phyloP scores from a whole-genome alignment of 2,888 invertebrate species.

The Onchidella celtica region DNA sequence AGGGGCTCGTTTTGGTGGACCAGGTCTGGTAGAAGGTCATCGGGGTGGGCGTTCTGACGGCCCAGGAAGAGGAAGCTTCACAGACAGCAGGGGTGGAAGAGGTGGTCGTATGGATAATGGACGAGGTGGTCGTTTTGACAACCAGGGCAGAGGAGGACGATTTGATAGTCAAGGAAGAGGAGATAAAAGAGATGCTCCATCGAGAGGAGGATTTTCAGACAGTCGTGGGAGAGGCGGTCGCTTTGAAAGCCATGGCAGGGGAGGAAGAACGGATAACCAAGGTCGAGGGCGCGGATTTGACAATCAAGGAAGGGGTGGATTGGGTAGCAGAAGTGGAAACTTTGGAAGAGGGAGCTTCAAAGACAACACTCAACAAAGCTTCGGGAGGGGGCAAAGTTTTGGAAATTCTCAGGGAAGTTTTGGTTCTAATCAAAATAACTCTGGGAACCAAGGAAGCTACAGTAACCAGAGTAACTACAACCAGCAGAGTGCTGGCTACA shows the following conservation, averaged over 20 bases:
- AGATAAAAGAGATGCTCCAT: neutral
- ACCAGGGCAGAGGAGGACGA: neutral
- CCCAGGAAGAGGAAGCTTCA: neutral
- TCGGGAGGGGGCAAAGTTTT: slow-evolving; percentile 11
- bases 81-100: neutral
- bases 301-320: neutral
- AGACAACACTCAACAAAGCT: neutral
- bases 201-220: neutral
- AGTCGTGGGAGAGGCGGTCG: slow-evolving; percentile 7
- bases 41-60: slow-evolving; percentile 12
- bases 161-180: slow-evolving; percentile 12
- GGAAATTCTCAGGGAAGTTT: slow-evolving; percentile 3
- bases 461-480: slow-evolving; percentile 19
- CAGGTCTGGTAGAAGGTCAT: neutral
- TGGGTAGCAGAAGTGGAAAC: neutral
- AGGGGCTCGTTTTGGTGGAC: neutral
- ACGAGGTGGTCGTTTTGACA: slow-evolving; percentile 22
- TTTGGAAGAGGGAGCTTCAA: slow-evolving; percentile 13
- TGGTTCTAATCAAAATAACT: slow-evolving; percentile 14
- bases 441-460: slow-evolving; percentile 23
- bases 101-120: slow-evolving; percentile 2
- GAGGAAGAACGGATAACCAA: slow-evolving; percentile 12
- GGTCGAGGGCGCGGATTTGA: slow-evolving; percentile 17
- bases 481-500: neutral
- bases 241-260: slow-evolving; percentile 1